Conservation (phyloP, 2,797 vertebrate species). For the Rhynchonycteris naso region DNA sequence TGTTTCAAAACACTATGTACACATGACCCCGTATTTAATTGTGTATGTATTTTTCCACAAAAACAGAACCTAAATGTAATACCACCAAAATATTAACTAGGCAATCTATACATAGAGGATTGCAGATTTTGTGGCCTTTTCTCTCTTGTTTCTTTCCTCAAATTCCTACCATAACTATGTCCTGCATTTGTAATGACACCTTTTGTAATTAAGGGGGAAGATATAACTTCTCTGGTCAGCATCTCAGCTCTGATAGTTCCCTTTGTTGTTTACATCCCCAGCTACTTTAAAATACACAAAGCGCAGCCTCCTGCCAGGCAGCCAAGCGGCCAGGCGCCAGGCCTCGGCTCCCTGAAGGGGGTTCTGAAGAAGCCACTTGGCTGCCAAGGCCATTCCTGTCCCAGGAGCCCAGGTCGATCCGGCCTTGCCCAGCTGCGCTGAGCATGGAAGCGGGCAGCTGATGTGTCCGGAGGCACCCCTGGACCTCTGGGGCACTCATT, state of each 20-base stretch:
- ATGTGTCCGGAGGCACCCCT: background rate
- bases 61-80: slow-evolving; percentile 23
- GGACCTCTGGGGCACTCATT: slow-evolving; percentile 54
- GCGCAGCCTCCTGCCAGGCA: background rate
- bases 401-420: background rate
- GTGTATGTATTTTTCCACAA: background rate
- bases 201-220: slow-evolving; percentile 16
- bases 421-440: background rate
- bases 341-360: background rate
- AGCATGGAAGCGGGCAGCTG: background rate
- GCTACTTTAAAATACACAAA: slow-evolving; percentile 65
- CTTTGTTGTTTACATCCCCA: background rate
- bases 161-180: background rate
- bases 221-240: background rate
- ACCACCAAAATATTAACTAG: background rate
- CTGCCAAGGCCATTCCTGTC: slow-evolving; percentile 33
- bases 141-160: background rate
- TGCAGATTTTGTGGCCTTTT: background rate
- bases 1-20: background rate
- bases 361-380: slow-evolving; percentile 55
- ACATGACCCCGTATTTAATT: background rate
- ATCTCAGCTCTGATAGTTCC: slow-evolving; percentile 16
- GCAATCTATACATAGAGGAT: background rate
- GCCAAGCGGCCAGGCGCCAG: background rate
- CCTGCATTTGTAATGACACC: background rate